Evolutionary conservation across 2,888 invertebrate genomes (phyloP).

Genomic region (Serripes groenlandicus): DNA sequence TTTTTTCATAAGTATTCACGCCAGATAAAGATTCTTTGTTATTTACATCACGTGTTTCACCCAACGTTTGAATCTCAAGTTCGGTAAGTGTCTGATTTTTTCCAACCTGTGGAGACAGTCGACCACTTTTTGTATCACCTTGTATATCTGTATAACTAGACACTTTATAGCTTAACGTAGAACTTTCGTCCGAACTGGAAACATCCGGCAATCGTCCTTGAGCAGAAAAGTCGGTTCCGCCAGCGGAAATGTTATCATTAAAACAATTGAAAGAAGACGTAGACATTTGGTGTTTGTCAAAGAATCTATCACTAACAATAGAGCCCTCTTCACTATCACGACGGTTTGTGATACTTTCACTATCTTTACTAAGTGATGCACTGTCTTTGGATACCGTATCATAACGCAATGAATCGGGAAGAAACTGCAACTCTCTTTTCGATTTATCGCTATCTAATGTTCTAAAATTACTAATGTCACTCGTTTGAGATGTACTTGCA

Average conservation of each 20-base stretch:
- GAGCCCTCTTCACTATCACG: constrained; percentile 42
- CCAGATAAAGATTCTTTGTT: too few species aligned
- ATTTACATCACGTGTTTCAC: neutral
- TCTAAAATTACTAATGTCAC: constrained; percentile 56
- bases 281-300: constrained; percentile 20
- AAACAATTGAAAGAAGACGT: constrained; percentile 22
- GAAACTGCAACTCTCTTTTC: constrained; percentile 53
- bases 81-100: constrained; percentile 25
- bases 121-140: constrained; percentile 32
- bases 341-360: neutral
- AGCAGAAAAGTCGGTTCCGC: constrained; percentile 46
- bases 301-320: constrained; percentile 46
- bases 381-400: constrained; percentile 53
- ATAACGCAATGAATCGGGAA: constrained; percentile 38
- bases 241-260: constrained; percentile 55
- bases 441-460: constrained; percentile 54
- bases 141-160: constrained; percentile 20
- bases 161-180: constrained; percentile 1
- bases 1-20: too few species aligned
- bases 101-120: constrained; percentile 37
- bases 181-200: constrained; percentile 36
- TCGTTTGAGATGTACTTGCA: constrained; percentile 44
- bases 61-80: constrained; percentile 23
- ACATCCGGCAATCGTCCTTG: constrained; percentile 30
- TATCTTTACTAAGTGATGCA: constrained; percentile 18